Base-by-base conservation (phyloP, 2,797 vertebrate genomes). In the Pygocentrus nattereri region DNA sequence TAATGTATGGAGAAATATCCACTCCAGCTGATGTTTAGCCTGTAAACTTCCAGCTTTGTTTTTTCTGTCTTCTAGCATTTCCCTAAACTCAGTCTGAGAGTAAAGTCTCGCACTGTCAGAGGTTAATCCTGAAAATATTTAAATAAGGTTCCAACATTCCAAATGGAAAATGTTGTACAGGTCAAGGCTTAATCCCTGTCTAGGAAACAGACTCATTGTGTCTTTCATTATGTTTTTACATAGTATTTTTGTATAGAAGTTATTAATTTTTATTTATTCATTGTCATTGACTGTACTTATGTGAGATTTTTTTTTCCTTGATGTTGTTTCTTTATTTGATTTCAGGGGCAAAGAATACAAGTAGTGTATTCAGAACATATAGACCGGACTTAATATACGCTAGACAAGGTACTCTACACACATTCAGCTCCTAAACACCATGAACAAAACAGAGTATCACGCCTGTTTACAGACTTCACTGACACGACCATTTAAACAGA, bases 321-420 rank as follows among this genome's bases (percentile, higher is more conserved):
- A 61, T 54, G 59, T 73, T 30, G 3, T 58, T 65, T 78, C 58
- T 82, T 83, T 83, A 83, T 81, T 84, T 34, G 30, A 75, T 74
- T 81, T 69, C 49, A 81, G 76, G 74, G 70, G 64, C 50, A 83
- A 83, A 74, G 61, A 83, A 82, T 79, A 85, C 83, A 85, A 77
- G 68, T n/a, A 27, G 50, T 49, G 61, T 78, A 52, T 23, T 56
- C 70, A 73, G 50, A 73, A 73, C 70, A 73, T 56, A 61, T 10
- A n/a, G 13, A 69, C 54, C 19, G 19, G 21, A 67, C 61, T 77
- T 78, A 72, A 38, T 79, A 56, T 74, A 73, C 72, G 30, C 54
- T 79, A 34, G 41, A 64, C 59, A 79, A 44, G 27, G 64, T 70
- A 75, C 56, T 72, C 4, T 52, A 61, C 27, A 74, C 62, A 59